A percentile compares a stretch with the other conserved stretches of the same genome.
These are phyloP conservation scores for Philereme vetulata DNA, from an alignment of 2,888 invertebrate species.

Conservation along the genomic window DNA sequence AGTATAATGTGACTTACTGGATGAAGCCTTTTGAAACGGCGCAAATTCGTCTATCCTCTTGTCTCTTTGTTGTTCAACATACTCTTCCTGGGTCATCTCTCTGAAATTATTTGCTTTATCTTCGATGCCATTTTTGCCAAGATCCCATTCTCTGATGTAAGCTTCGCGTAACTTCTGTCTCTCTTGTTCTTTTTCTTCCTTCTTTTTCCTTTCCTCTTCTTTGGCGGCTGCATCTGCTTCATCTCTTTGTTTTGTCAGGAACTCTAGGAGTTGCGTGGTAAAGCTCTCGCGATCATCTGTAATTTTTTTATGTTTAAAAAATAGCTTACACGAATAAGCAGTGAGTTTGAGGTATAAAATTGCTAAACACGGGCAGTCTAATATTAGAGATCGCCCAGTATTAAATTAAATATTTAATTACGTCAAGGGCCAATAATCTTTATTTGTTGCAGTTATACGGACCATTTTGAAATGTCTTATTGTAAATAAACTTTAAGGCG, in stretches of 20 bases:
- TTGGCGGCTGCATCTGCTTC: conserved; percentile 75
- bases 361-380: too few relatives aligned
- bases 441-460: too few relatives aligned
- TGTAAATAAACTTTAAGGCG: too few relatives aligned
- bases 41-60: conserved; percentile 91
- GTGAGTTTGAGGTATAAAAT: too few relatives aligned
- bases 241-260: conserved; percentile 75
- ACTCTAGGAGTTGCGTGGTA: conserved; percentile 68
- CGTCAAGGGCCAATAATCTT: too few relatives aligned
- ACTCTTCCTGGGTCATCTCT: conserved; percentile 90
- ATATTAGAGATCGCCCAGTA: too few relatives aligned
- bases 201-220: conserved; percentile 64
- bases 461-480: too few relatives aligned
- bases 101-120: conserved; percentile 71
- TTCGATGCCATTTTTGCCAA: conserved; percentile 86
- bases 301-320: conserved; percentile 29
- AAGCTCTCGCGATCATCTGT: conserved; percentile 73
- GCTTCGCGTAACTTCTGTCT: conserved; percentile 78
- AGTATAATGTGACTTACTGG: conserved; percentile 45
- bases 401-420: too few relatives aligned
- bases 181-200: conserved; percentile 75
- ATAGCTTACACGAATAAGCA: too few relatives aligned
- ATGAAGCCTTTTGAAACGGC: conserved; percentile 77
- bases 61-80: conserved; percentile 88
- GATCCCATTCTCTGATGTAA: conserved; percentile 88